These are phyloP conservation scores for Odobenus rosmarus DNA, from an alignment of 2,113 vertebrate genomes.

Conservation along the genomic window DNA sequence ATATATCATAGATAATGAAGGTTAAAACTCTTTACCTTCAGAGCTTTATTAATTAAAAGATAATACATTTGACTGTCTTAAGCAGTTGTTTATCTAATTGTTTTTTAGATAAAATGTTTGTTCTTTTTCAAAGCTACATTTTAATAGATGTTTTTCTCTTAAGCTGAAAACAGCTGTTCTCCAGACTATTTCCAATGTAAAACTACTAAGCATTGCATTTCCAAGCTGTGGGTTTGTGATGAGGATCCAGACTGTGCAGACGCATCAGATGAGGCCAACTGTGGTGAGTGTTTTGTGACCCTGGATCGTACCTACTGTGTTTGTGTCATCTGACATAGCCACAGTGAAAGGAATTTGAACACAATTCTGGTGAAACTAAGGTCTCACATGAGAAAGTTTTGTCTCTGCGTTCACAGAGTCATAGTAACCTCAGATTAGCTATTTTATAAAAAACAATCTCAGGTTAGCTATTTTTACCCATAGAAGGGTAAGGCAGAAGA, in stretches of 20 bases:
- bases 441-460: not conserved
- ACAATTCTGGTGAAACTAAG: not conserved
- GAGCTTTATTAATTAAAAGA: not conserved
- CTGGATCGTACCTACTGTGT: fast-evolving
- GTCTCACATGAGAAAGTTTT: not conserved
- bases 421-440: not conserved
- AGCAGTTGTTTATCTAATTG: not conserved
- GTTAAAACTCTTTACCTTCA: not conserved
- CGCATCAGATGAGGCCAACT: slow-evolving; percentile 97
- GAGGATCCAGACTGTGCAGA: slow-evolving; percentile 98
- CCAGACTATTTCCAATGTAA: slow-evolving; percentile 98
- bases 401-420: not conserved
- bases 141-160: slow-evolving; percentile 71
- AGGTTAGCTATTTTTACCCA: not conserved
- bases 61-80: not conserved
- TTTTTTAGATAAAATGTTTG: not conserved
- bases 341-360: not conserved
- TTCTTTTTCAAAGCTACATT: slow-evolving; percentile 47
- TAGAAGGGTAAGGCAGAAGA: not conserved
- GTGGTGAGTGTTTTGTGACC: slow-evolving; percentile 89
- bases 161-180: slow-evolving; percentile 98
- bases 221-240: slow-evolving; percentile 98
- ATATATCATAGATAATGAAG: not conserved
- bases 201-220: slow-evolving; percentile 98
- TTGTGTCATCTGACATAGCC: not conserved